Percentiles rank a stretch among this genome's conserved stretches.
phyloP scores from a whole-genome alignment of 2,888 invertebrate genomes.

The Caenorhabditis uteleia region DNA sequence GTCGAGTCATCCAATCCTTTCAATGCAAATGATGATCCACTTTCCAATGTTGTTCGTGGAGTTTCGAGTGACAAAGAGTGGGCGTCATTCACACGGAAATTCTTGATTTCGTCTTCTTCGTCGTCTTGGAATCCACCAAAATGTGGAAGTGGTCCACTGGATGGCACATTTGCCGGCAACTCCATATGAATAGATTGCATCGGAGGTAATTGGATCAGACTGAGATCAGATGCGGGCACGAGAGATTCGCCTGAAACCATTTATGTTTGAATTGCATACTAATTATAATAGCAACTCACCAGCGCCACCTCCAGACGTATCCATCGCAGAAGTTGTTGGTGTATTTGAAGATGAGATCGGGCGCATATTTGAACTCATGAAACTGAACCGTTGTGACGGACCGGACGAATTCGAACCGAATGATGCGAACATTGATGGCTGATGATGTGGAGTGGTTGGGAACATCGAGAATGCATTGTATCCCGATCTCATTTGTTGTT shows the following conservation, averaged over 20 bases:
- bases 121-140: conserved; percentile 14
- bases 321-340: conserved; percentile 38
- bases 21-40: conserved; percentile 1
- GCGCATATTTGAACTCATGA: conserved; percentile 26
- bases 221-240: conserved; percentile 35
- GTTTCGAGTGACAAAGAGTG: conserved; percentile 9
- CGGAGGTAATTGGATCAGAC: conserved; percentile 10
- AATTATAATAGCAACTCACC: conserved; percentile 8
- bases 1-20: neutral
- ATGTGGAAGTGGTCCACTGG: neutral
- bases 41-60: conserved; percentile 15
- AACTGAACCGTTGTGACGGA: conserved; percentile 18
- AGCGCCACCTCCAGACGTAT: conserved; percentile 29
- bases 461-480: conserved; percentile 12
- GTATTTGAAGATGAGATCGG: conserved; percentile 39
- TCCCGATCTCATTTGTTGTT: conserved; percentile 15
- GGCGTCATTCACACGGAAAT: conserved; percentile 21
- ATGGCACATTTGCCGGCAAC: conserved; percentile 1
- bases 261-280: neutral
- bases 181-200: conserved; percentile 4
- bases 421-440: conserved; percentile 14
- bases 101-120: conserved; percentile 38
- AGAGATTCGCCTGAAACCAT: conserved; percentile 33
- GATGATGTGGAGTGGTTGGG: conserved; percentile 19
- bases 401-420: conserved; percentile 5